Conservation (phyloP, 2,888 invertebrate genomes). For the Chironomus riparius region DNA sequence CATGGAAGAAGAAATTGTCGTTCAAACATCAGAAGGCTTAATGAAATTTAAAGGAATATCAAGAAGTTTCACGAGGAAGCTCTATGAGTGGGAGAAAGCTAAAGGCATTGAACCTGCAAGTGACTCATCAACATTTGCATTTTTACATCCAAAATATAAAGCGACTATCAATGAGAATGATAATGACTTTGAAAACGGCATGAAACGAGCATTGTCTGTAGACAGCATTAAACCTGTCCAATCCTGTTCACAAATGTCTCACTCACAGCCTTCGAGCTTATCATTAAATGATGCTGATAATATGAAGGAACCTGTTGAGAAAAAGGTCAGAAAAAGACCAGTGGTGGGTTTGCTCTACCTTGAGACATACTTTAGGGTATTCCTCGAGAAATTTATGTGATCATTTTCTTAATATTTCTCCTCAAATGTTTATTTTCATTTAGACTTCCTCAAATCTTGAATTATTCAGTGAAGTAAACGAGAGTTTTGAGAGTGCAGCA, state of each 20-base stretch:
- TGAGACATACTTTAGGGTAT: too few species aligned
- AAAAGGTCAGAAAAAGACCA: not conserved
- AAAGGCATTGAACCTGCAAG: constrained; percentile 78
- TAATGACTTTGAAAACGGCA: constrained; percentile 38
- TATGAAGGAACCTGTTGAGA: constrained; percentile 43
- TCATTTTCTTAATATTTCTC: too few species aligned
- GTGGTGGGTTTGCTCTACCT: too few species aligned
- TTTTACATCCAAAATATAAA: constrained; percentile 53
- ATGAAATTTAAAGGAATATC: constrained; percentile 81
- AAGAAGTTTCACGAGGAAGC: constrained; percentile 76
- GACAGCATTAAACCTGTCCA: constrained; percentile 59
- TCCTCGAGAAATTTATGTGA: too few species aligned
- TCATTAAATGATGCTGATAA: constrained; percentile 66
- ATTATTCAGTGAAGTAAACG: constrained; percentile 1
- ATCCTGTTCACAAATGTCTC: constrained; percentile 42
- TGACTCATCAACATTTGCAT: constrained; percentile 73
- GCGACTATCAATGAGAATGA: constrained; percentile 40
- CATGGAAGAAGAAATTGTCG: constrained; percentile 56
- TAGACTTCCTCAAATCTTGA: constrained; percentile 7
- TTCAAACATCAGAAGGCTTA: constrained; percentile 73
- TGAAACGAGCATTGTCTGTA: constrained; percentile 67
- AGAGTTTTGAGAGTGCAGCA: not conserved
- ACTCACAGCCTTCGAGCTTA: constrained; percentile 58
- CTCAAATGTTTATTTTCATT: not conserved
- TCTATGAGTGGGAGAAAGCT: constrained; percentile 90